Percentiles rank a stretch among this genome's conserved stretches.
These are phyloP conservation scores for Zoanthus gigantus DNA, from an alignment of 92 coral and sea anemone genomes.

Conservation along the genomic window DNA sequence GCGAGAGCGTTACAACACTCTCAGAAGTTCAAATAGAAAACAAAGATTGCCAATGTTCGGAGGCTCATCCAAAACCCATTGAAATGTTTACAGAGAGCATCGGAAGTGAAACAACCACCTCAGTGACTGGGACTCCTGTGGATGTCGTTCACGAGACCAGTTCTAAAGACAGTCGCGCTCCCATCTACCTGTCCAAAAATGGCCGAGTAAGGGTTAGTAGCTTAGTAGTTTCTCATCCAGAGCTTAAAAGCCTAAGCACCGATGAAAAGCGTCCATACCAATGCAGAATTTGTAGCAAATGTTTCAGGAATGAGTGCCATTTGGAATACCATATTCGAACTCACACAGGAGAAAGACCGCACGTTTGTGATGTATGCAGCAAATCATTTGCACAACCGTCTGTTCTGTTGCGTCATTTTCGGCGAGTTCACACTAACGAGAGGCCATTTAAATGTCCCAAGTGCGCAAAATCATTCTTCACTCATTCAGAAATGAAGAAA, in stretches of 20 bases:
- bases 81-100: neutral
- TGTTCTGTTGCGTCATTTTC: slow-evolving; percentile 39
- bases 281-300: slow-evolving; percentile 36
- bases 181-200: neutral
- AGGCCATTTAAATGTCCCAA: slow-evolving; percentile 40
- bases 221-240: slow-evolving; percentile 18
- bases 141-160: neutral
- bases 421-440: slow-evolving; percentile 42
- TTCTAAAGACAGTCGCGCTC: neutral
- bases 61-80: neutral
- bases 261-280: slow-evolving; percentile 39
- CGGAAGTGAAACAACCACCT: neutral
- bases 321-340: slow-evolving; percentile 48
- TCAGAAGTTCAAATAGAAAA: neutral
- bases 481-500: slow-evolving; percentile 42
- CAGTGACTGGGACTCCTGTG: neutral
- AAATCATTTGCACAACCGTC: slow-evolving; percentile 42
- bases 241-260: slow-evolving; percentile 14
- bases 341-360: slow-evolving; percentile 48
- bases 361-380: slow-evolving; percentile 30
- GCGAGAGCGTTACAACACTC: neutral
- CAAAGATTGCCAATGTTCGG: slow-evolving; percentile 5
- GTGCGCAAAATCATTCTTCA: slow-evolving; percentile 34
- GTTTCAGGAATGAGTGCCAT: slow-evolving; percentile 42
- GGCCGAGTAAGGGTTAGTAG: neutral